These are phyloP conservation scores for Blastobasis lacticolella DNA, from an alignment of 2,888 invertebrate species.

Conservation along the genomic window DNA sequence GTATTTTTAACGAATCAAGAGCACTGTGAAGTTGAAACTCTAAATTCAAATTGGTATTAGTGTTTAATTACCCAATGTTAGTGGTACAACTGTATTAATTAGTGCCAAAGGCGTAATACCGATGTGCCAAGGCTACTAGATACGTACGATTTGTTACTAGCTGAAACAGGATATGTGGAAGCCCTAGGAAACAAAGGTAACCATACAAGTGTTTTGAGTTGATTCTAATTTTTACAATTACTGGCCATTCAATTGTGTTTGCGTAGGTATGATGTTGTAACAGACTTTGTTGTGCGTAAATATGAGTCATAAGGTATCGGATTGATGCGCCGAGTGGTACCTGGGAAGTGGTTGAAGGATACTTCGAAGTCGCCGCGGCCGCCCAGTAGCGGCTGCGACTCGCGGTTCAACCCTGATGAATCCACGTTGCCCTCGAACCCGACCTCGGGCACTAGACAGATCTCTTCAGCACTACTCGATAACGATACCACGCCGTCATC, in stretches of 20 bases:
- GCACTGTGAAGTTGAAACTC: constrained; percentile 40
- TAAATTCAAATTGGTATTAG: constrained; percentile 19
- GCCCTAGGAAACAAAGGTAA: constrained; percentile 21
- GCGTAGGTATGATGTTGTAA: neutral
- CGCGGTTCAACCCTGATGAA: constrained; percentile 87
- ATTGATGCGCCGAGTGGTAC: constrained; percentile 49
- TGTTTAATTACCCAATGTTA: no score
- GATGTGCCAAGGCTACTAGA: constrained; percentile 26
- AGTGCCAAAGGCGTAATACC: constrained; percentile 15
- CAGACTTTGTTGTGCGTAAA: neutral
- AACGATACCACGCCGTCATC: constrained; percentile 76
- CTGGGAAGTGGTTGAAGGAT: constrained; percentile 90
- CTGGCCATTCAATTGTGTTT: neutral
- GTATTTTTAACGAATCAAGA: constrained; percentile 28
- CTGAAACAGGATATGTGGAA: neutral
- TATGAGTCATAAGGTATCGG: constrained; percentile 5
- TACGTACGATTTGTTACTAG: neutral
- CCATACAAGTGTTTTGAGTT: constrained; percentile 26
- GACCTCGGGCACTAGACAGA: constrained; percentile 87
- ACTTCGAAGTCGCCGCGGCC: constrained; percentile 84
- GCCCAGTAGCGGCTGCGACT: constrained; percentile 95
- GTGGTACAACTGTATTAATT: constrained; percentile 16
- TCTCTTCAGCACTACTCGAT: constrained; percentile 78
- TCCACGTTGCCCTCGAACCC: constrained; percentile 89
- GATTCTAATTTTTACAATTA: neutral